phyloP scores from a whole-genome alignment of 2,797 vertebrate species.

The Apogon hyalosoma region DNA sequence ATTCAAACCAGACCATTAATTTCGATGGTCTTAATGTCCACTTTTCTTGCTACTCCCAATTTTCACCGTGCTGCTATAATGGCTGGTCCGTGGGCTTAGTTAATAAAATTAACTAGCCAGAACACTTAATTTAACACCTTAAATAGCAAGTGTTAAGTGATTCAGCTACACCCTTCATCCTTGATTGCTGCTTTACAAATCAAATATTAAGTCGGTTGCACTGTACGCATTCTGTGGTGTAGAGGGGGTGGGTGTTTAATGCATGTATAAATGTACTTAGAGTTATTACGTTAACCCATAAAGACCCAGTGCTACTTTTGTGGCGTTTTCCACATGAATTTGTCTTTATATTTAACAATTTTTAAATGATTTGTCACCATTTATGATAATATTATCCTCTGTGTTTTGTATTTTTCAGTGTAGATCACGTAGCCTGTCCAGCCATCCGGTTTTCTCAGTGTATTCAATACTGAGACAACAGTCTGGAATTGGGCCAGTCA shows the following conservation, averaged over 20 bases:
- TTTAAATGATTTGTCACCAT: too few species aligned
- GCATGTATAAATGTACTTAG: not conserved
- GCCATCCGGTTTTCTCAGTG: too few species aligned
- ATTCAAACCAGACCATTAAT: conserved; percentile 18
- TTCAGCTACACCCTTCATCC: conserved; percentile 3
- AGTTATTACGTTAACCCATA: not conserved
- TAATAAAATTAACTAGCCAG: conserved; percentile 20
- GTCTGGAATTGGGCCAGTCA: too few species aligned
- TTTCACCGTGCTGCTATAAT: conserved; percentile 8
- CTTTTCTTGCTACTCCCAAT: not conserved
- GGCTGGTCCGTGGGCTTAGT: conserved; percentile 9
- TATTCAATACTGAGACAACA: too few species aligned
- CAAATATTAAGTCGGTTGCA: not conserved
- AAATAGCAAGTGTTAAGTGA: conserved; percentile 10
- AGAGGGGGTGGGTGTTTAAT: not conserved
- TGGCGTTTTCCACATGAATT: not conserved
- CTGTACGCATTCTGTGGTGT: too few species aligned
- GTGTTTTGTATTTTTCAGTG: too few species aligned
- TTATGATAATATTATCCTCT: too few species aligned
- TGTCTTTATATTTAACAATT: conserved; percentile 10
- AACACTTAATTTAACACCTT: not conserved
- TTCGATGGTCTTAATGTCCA: conserved; percentile 6
- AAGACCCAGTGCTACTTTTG: too few species aligned
- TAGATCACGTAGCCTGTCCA: too few species aligned
- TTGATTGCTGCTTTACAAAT: conserved; percentile 17